Base-by-base conservation (phyloP, 1,140 invertebrate species). In the Acyrthosiphon pisum region DNA sequence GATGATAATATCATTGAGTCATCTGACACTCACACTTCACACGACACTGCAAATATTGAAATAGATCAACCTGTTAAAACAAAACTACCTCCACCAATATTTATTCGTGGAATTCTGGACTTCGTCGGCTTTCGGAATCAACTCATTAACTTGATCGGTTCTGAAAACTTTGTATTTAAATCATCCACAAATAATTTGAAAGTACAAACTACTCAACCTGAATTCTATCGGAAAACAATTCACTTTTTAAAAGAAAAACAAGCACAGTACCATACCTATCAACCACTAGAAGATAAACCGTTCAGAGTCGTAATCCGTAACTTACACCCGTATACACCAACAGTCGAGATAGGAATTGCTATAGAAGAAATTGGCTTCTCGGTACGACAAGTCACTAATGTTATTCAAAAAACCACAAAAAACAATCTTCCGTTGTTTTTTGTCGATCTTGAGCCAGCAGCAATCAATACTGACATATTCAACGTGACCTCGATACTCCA, bases 401-500 rank as follows among this genome's bases (percentile, higher is more conserved):
- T 93, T 56, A 44, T 50, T 60, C 37, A 76, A 30, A 91, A 91
- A 46, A 81, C 41, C 26, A 56, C 44, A 26, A 46, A 90, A 88
- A 92, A 30, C 68, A 94, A 94, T 68, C 95, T 95, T 88, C 88
- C 95, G 89, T 95, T 94, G 86, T 91, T 50, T 50, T 50, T 50
- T 50, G 48, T 50, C 14, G 18, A 50, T 50, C 48, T 50, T 50
- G 48, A 50, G 93, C 95, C 94, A 37, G 93, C 93, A 22, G 94
- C 94, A 23, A 95, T 95, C 20, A 95, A 95, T 90, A 94, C 94
- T 94, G 94, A 95, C 37, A 95, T 95, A 20, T 95, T 94, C 90
- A 94, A 76, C 37, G 23, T 93, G 44, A 50, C 87, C 20, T 84
- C 94, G 94, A 88, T 94, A 46, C 46, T 46, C 94, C 94, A 95